phyloP scores from a whole-genome alignment of 2,113 vertebrate genomes.

The Sterna hirundo region DNA sequence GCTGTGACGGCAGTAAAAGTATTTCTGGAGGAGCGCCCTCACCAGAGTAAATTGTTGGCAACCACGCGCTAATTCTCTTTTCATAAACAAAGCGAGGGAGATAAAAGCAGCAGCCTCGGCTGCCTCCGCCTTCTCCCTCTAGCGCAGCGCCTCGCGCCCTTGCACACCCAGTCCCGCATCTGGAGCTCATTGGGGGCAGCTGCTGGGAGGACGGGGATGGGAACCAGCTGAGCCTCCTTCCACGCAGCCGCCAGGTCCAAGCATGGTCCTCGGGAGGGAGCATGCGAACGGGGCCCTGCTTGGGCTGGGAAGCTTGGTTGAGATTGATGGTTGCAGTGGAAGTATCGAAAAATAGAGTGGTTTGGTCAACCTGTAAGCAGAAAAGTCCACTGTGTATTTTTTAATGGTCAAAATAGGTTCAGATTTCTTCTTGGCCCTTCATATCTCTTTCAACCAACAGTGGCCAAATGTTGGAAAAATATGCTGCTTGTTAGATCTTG shows the following conservation, averaged over 20 bases:
- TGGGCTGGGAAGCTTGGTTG: not conserved
- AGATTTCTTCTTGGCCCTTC: not conserved
- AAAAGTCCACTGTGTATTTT: accelerated
- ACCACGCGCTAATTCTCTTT: not conserved
- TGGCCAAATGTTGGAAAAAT: not conserved
- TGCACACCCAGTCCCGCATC: not conserved
- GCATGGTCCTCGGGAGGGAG: not conserved
- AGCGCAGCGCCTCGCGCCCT: not conserved
- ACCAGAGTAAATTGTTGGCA: not conserved
- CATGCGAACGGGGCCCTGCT: accelerated
- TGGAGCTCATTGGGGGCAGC: conserved; percentile 46
- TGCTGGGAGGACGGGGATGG: not conserved
- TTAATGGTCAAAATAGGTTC: not conserved
- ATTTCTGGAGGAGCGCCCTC: not conserved
- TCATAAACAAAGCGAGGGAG: not conserved
- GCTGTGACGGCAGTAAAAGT: not conserved
- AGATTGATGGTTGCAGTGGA: accelerated
- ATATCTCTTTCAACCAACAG: not conserved
- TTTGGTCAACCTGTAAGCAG: not conserved
- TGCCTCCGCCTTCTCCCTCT: not conserved
- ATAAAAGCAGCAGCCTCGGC: not conserved
- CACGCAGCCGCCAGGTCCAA: not conserved
- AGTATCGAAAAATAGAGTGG: accelerated
- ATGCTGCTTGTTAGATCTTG: not conserved
- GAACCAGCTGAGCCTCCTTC: conserved; percentile 10